Evolutionary conservation across 1,140 invertebrate genomes (phyloP).

Genomic region (Meloidogyne floridensis): DNA sequence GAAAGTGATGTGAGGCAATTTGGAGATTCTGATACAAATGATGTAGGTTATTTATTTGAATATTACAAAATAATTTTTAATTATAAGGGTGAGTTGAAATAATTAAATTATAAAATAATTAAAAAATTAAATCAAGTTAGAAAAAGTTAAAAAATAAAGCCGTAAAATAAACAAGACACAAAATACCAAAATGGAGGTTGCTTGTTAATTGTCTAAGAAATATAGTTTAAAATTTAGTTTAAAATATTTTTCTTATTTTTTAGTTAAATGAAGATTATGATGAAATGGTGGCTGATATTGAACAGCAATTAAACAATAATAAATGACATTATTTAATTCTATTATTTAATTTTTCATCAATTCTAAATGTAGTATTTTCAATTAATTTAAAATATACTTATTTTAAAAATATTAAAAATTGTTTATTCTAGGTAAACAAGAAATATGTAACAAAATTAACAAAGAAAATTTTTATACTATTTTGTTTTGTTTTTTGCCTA

Average conservation of each 20-base stretch:
- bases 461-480: too few relatives aligned
- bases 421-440: too few relatives aligned
- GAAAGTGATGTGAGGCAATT: conserved; percentile 2
- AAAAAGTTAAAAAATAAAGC: too few relatives aligned
- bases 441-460: too few relatives aligned
- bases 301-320: not conserved
- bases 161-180: too few relatives aligned
- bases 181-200: too few relatives aligned
- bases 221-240: not conserved
- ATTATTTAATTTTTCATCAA: not conserved
- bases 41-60: not conserved
- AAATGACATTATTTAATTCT: not conserved
- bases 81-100: too few relatives aligned
- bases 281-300: not conserved
- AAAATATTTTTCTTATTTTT: not conserved
- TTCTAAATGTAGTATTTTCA: not conserved
- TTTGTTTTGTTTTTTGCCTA: too few relatives aligned
- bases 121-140: too few relatives aligned
- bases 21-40: conserved; percentile 5
- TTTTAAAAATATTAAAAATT: conserved; percentile 14
- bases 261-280: not conserved
- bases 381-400: not conserved
- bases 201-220: too few relatives aligned
- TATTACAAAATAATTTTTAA: too few relatives aligned
- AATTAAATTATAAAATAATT: too few relatives aligned